Evolutionary conservation across 1,140 invertebrate species (phyloP).

Genomic region (Neodiprion lecontei): DNA sequence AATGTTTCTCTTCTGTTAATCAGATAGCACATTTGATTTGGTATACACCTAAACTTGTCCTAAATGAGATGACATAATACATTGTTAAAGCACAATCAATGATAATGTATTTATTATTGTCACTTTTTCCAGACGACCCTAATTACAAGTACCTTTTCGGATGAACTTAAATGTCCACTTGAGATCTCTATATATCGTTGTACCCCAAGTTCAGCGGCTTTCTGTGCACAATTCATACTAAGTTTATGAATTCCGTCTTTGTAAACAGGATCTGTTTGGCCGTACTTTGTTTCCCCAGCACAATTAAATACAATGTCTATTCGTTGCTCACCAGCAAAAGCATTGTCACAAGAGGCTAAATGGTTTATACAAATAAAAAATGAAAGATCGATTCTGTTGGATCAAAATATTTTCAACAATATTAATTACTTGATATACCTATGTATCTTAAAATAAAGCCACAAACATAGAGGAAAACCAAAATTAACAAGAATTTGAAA

Average conservation of each 20-base stretch:
- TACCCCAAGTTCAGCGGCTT: conserved; percentile 73
- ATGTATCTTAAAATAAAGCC: conserved; percentile 14
- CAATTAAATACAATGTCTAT: conserved; percentile 89
- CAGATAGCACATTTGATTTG: too few species aligned
- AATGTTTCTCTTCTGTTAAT: too few species aligned
- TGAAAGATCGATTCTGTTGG: conserved; percentile 9
- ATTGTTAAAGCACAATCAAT: too few species aligned
- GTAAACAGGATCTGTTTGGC: conserved; percentile 88
- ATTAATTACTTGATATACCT: conserved; percentile 13
- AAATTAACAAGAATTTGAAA: too few species aligned
- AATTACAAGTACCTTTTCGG: conserved; percentile 72
- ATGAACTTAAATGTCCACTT: conserved; percentile 79
- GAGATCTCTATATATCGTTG: conserved; percentile 85
- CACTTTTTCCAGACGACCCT: neutral
- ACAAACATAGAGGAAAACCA: conserved; percentile 7
- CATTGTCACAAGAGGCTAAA: conserved; percentile 78
- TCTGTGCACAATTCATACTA: conserved; percentile 81
- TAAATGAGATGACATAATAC: too few species aligned
- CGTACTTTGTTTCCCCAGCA: conserved; percentile 87
- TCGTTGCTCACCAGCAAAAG: conserved; percentile 67
- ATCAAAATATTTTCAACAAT: conserved; percentile 13
- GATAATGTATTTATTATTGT: too few species aligned
- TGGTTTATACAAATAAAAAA: conserved; percentile 16
- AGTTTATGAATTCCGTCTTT: conserved; percentile 87
- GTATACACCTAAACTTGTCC: too few species aligned